These are phyloP conservation scores for Lasiommata megera DNA, from an alignment of 2,888 invertebrate species.

Conservation along the genomic window DNA sequence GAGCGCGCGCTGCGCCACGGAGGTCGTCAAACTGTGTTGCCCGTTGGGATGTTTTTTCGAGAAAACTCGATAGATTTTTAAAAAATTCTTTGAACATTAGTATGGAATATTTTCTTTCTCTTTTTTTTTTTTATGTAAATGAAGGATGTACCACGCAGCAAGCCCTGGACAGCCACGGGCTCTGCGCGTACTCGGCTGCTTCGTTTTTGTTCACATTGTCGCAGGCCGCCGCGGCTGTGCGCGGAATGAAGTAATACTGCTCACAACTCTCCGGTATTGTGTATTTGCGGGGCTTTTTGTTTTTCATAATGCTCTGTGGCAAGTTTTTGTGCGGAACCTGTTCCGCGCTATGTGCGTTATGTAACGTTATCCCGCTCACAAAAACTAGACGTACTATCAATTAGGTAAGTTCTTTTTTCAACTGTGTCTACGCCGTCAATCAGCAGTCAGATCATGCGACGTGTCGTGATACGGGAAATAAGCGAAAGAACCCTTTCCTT, in stretches of 20 bases:
- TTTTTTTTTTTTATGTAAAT: no score
- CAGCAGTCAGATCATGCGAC: not conserved
- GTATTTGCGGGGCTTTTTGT: slow-evolving; percentile 67
- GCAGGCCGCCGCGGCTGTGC: slow-evolving; percentile 47
- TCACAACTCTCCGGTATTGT: slow-evolving; percentile 70
- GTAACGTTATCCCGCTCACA: slow-evolving; percentile 44
- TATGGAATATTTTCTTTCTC: no score
- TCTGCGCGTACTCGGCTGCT: slow-evolving; percentile 38
- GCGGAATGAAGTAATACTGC: slow-evolving; percentile 77
- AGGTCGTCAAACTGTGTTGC: no score
- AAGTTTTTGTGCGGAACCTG: slow-evolving; percentile 53
- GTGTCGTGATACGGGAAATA: not conserved
- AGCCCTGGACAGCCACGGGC: not conserved
- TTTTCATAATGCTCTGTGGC: slow-evolving; percentile 56
- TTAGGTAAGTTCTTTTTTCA: not conserved
- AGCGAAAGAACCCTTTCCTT: slow-evolving; percentile 1
- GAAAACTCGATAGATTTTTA: no score
- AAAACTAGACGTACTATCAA: not conserved
- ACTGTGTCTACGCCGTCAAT: not conserved
- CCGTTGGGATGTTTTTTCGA: no score
- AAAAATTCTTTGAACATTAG: no score
- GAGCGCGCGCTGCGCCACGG: no score
- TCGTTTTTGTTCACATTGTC: slow-evolving; percentile 63
- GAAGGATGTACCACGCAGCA: no score
- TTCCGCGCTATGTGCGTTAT: slow-evolving; percentile 56